phyloP scores from a whole-genome alignment of 2,113 vertebrate species.

The Perognathus longimembris region DNA sequence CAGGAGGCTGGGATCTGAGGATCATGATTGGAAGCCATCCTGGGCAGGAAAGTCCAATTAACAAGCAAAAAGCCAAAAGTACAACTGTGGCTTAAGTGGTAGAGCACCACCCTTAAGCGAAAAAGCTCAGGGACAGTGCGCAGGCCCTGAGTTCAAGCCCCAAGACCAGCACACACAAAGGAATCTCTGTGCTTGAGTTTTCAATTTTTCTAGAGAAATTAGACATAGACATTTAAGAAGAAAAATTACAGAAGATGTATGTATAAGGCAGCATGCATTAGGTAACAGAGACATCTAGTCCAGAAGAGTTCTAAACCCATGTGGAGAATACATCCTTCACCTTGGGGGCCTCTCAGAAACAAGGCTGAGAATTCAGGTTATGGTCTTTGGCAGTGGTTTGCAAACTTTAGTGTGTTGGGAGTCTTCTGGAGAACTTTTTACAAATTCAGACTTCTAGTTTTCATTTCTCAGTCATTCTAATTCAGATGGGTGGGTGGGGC shows the following conservation, averaged over 20 bases:
- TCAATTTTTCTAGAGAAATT: neutral
- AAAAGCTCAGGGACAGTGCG: too few species aligned
- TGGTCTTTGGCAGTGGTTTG: neutral
- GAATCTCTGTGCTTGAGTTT: constrained; percentile 6
- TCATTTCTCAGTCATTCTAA: neutral
- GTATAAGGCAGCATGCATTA: neutral
- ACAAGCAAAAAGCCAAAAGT: neutral
- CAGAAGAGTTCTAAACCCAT: neutral
- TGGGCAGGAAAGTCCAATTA: too few species aligned
- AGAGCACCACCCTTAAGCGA: too few species aligned
- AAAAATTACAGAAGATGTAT: neutral
- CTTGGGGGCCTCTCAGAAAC: neutral
- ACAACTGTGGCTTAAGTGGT: too few species aligned
- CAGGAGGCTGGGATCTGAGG: too few species aligned
- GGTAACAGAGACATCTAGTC: neutral
- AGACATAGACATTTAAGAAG: neutral
- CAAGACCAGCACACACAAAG: too few species aligned
- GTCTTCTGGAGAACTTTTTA: neutral
- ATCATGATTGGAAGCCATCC: too few species aligned
- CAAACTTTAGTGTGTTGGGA: neutral
- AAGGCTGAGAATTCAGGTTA: neutral
- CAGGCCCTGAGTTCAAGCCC: too few species aligned
- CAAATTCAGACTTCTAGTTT: neutral
- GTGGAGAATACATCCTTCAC: neutral
- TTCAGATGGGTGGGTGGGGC: neutral